Conservation (phyloP, 2,888 invertebrate genomes). For the Anaspis maculata region DNA sequence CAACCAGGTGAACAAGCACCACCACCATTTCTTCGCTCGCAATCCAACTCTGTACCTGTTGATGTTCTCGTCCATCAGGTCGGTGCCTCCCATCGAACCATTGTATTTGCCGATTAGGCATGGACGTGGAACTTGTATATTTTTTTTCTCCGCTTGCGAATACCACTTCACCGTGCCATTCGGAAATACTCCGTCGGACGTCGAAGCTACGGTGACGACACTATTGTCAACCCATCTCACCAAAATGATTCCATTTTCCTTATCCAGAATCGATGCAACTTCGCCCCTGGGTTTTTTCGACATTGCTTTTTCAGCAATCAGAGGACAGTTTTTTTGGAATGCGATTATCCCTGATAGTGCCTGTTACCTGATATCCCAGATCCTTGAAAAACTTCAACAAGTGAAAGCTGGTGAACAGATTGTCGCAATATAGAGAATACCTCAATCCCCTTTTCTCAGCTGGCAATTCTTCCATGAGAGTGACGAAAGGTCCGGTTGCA, state of each 20-base stretch:
- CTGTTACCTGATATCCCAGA: background rate
- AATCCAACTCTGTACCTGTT: too few relatives aligned
- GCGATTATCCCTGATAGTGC: background rate
- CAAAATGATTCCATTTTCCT: background rate
- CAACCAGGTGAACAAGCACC: too few relatives aligned
- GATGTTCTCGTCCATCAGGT: too few relatives aligned
- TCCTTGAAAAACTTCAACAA: background rate
- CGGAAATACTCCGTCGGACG: too few relatives aligned
- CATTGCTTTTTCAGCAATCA: background rate
- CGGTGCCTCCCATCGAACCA: too few relatives aligned
- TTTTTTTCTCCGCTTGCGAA: too few relatives aligned
- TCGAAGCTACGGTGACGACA: too few relatives aligned
- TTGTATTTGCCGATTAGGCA: too few relatives aligned
- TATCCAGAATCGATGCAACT: background rate
- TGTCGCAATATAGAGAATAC: background rate
- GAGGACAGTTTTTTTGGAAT: constrained; percentile 1
- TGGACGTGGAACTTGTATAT: too few relatives aligned
- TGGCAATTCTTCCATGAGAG: background rate
- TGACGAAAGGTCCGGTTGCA: background rate
- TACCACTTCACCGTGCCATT: too few relatives aligned
- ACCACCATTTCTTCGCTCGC: too few relatives aligned
- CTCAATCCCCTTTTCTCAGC: background rate
- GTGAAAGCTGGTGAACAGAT: background rate
- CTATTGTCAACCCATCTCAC: constrained; percentile 2
- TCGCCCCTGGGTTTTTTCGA: background rate